phyloP scores from a whole-genome alignment of 2,113 vertebrate species.

The Tachysurus fulvidraco region DNA sequence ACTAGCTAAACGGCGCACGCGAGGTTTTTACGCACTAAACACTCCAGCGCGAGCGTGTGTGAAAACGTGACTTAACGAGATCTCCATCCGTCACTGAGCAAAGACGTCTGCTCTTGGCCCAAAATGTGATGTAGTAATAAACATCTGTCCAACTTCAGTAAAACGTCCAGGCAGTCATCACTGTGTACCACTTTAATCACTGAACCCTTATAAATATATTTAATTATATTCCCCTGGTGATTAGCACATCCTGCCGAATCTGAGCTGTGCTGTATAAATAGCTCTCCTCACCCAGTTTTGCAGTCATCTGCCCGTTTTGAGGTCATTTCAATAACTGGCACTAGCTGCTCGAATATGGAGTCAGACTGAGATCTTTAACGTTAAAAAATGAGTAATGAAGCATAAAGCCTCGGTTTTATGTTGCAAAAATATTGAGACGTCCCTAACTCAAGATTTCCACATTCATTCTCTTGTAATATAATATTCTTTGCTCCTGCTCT shows the following conservation, averaged over 20 bases:
- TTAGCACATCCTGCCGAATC: background rate
- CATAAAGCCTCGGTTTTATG: background rate
- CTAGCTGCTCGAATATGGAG: background rate
- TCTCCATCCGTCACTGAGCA: background rate
- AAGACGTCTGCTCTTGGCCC: background rate
- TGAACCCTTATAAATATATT: background rate
- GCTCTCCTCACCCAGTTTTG: constrained; percentile 34
- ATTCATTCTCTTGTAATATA: background rate
- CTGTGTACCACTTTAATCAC: background rate
- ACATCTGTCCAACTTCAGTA: background rate
- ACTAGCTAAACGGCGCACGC: background rate
- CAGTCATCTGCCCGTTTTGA: constrained; percentile 32
- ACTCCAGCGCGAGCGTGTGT: background rate
- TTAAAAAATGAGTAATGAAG: background rate
- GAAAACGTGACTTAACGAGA: background rate
- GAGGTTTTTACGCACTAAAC: background rate
- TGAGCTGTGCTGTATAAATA: constrained; percentile 38
- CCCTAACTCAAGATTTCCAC: background rate
- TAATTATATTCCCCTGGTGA: too few species aligned
- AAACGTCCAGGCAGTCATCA: background rate
- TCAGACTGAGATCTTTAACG: background rate
- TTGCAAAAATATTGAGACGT: background rate
- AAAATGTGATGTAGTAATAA: background rate
- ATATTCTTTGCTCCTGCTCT: background rate
- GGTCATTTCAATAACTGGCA: constrained; percentile 40